Evolutionary conservation across 2,113 vertebrate genomes (phyloP).

Genomic region (Elanus axillaris): DNA sequence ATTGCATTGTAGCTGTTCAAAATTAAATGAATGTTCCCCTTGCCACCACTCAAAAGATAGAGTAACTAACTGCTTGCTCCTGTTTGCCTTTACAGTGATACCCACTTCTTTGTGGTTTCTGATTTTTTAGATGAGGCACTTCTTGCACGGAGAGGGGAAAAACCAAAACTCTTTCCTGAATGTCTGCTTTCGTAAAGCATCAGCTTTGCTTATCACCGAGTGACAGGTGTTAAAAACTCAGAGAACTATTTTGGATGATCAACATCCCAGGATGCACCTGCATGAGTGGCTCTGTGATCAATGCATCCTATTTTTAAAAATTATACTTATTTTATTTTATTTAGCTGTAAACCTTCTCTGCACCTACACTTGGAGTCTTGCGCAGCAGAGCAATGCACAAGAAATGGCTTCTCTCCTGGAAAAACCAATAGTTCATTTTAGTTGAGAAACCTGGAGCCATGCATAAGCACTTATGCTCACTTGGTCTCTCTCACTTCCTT

Average conservation of each 20-base stretch:
- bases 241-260: background rate
- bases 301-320: rapidly evolving
- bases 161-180: background rate
- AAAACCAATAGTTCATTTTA: background rate
- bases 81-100: background rate
- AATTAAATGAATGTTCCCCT: background rate
- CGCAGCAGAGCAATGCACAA: background rate
- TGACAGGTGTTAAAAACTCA: background rate
- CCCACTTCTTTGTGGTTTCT: background rate
- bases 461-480: background rate
- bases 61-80: background rate
- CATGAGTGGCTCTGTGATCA: background rate
- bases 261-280: background rate
- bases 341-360: background rate
- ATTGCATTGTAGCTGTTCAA: background rate
- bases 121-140: background rate
- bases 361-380: background rate
- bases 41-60: background rate
- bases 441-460: background rate
- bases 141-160: background rate
- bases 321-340: background rate
- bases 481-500: background rate
- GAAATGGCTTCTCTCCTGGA: background rate
- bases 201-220: background rate
- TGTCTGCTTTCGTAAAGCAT: background rate